Evolutionary conservation across 1,140 invertebrate species (phyloP).

Genomic region (Calephelis nemesis): DNA sequence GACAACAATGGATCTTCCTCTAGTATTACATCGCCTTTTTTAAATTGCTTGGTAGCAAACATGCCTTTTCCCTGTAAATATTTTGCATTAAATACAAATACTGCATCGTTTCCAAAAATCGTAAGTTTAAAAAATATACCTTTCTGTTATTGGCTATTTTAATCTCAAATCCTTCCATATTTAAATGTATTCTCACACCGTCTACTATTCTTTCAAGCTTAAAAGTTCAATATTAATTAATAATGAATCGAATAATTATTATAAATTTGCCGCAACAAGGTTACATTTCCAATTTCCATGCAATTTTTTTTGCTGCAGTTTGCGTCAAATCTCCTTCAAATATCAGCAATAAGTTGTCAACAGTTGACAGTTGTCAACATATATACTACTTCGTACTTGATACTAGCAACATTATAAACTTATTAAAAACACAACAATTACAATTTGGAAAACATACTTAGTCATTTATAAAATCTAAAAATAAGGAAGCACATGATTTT

Average conservation of each 20-base stretch:
- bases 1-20: constrained; percentile 93
- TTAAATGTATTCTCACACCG: neutral
- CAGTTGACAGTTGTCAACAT: too few relatives aligned
- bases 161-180: constrained; percentile 54
- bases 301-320: constrained; percentile 8
- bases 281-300: constrained; percentile 11
- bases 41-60: constrained; percentile 86
- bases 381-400: too few relatives aligned
- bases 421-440: too few relatives aligned
- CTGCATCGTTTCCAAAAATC: neutral
- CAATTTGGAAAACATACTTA: too few relatives aligned
- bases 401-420: too few relatives aligned
- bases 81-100: neutral
- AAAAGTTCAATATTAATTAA: neutral
- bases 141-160: constrained; percentile 54
- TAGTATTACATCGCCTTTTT: constrained; percentile 89
- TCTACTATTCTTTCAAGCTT: neutral
- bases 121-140: constrained; percentile 35
- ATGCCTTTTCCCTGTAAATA: constrained; percentile 90
- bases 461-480: too few relatives aligned
- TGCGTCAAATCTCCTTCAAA: neutral
- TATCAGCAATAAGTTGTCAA: too few relatives aligned
- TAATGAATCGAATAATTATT: neutral
- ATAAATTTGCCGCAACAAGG: constrained; percentile 1
- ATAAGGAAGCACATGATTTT: too few relatives aligned